phyloP scores from a whole-genome alignment of 1,140 invertebrate genomes.

The Nasonia longicornis region DNA sequence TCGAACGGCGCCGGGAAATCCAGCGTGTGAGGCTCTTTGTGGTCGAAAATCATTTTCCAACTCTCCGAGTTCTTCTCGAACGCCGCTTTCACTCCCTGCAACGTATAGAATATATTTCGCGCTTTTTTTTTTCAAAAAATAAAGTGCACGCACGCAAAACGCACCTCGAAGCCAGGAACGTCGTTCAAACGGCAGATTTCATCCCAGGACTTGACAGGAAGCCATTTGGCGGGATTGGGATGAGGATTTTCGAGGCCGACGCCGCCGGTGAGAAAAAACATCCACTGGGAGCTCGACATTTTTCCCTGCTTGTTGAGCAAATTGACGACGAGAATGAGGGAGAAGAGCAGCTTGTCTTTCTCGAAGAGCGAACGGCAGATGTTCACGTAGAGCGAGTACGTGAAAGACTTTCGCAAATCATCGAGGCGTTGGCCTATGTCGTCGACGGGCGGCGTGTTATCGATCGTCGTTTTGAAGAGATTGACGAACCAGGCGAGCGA shows the following conservation, averaged over 20 bases:
- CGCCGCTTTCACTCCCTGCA: constrained; percentile 75
- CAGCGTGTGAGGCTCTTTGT: constrained; percentile 77
- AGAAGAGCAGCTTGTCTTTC: constrained; percentile 94
- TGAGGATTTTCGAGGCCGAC: constrained; percentile 84
- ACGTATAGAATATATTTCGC: constrained; percentile 1
- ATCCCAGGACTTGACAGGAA: constrained; percentile 85
- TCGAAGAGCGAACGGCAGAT: constrained; percentile 96
- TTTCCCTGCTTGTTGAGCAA: constrained; percentile 82
- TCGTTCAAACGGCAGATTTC: constrained; percentile 82
- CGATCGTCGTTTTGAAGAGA: constrained; percentile 87
- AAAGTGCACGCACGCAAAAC: constrained; percentile 17
- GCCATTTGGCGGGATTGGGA: constrained; percentile 80
- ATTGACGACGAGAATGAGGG: constrained; percentile 86
- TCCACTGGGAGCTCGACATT: constrained; percentile 83
- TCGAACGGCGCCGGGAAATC: constrained; percentile 80
- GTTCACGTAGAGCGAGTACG: constrained; percentile 91
- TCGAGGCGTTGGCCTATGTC: constrained; percentile 79
- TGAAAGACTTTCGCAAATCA: constrained; percentile 86
- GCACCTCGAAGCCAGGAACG: constrained; percentile 70
- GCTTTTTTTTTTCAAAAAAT: too few relatives aligned
- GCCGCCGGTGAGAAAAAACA: constrained; percentile 91
- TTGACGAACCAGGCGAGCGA: constrained; percentile 95
- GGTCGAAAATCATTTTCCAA: constrained; percentile 86
- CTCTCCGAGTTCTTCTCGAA: constrained; percentile 70
- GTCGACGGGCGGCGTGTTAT: constrained; percentile 90